phyloP scores from a whole-genome alignment of 2,113 vertebrate species.

The Gallinago undulata region DNA sequence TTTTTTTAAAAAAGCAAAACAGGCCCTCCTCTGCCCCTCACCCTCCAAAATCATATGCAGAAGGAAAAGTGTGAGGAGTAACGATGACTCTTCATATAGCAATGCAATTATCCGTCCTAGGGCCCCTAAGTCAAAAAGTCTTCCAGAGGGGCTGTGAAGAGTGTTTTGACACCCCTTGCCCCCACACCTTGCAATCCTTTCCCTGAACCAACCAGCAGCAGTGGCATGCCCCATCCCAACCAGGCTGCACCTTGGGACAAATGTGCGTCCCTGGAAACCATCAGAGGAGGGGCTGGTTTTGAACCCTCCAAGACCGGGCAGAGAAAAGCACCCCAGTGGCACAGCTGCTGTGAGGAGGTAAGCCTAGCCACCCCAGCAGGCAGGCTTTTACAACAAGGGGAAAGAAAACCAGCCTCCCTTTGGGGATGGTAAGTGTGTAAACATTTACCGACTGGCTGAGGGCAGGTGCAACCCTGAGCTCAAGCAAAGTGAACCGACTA shows the following conservation, averaged over 20 bases:
- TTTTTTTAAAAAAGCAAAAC: not conserved
- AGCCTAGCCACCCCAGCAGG: not conserved
- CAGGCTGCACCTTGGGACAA: too few species aligned
- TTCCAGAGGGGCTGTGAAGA: not conserved
- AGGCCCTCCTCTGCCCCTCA: not conserved
- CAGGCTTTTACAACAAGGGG: not conserved
- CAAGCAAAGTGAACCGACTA: not conserved
- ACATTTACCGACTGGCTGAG: not conserved
- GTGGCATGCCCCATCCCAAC: accelerated
- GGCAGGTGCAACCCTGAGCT: not conserved
- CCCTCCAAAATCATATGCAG: not conserved
- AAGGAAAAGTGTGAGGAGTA: not conserved
- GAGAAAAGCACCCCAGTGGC: not conserved
- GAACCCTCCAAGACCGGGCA: accelerated
- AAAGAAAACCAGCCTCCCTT: not conserved
- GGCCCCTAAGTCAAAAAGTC: not conserved
- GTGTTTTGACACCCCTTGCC: not conserved
- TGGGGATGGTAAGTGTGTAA: not conserved
- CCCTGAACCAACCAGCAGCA: not conserved
- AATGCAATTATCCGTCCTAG: not conserved
- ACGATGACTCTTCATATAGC: not conserved
- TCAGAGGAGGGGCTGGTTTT: not conserved
- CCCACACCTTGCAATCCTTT: not conserved
- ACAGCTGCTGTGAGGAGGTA: not conserved
- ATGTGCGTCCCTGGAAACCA: too few species aligned